Percentiles rank a stretch among this genome's conserved stretches.
Evolutionary conservation across 2,888 invertebrate genomes (phyloP).

Genomic region (Polydrusus cervinus): DNA sequence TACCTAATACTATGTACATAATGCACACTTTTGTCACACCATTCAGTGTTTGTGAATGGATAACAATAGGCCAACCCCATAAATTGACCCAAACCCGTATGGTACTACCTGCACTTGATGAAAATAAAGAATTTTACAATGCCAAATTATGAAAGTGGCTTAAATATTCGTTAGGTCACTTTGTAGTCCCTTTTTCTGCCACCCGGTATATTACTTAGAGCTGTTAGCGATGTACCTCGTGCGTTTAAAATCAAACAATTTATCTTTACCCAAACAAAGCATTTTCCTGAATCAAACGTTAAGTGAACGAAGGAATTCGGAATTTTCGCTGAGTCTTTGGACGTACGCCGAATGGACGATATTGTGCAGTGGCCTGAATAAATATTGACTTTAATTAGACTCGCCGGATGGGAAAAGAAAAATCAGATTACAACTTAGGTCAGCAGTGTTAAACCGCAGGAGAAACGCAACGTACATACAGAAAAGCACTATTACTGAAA

Average conservation of each 20-base stretch:
- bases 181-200: no score
- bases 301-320: constrained; percentile 24
- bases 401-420: constrained; percentile 52
- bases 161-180: no score
- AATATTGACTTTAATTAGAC: constrained; percentile 66
- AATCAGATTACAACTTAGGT: constrained; percentile 46
- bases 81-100: no score
- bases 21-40: no score
- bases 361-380: constrained; percentile 62
- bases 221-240: constrained; percentile 2
- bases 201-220: neutral
- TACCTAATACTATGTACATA: no score
- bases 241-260: constrained; percentile 17
- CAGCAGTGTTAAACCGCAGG: constrained; percentile 29
- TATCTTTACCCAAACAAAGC: constrained; percentile 19
- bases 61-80: no score
- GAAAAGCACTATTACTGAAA: constrained; percentile 19
- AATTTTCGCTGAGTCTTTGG: constrained; percentile 44
- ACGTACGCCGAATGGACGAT: constrained; percentile 44
- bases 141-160: no score
- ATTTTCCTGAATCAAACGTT: constrained; percentile 11
- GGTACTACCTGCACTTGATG: no score
- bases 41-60: no score
- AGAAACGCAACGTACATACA: constrained; percentile 25
- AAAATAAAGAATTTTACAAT: no score